phyloP scores from a whole-genome alignment of 2,113 vertebrate species.

The Bombycilla garrulus region DNA sequence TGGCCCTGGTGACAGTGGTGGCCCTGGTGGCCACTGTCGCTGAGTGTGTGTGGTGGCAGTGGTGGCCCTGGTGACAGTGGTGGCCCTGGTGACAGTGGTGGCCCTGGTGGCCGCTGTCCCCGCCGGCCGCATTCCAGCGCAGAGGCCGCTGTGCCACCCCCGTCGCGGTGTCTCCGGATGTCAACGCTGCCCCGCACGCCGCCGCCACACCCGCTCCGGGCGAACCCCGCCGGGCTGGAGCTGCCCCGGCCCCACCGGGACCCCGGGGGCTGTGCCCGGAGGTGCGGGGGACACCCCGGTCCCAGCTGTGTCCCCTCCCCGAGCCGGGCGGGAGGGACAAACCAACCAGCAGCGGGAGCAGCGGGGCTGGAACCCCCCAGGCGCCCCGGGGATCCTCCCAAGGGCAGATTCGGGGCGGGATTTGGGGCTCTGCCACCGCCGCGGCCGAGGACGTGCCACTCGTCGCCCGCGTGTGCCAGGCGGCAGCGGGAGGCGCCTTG shows the following conservation, averaged over 20 bases:
- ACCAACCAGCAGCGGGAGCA: not conserved
- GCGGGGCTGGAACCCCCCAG: not conserved
- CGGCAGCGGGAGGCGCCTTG: not conserved
- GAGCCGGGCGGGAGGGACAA: not conserved
- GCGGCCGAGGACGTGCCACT: not conserved
- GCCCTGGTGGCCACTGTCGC: too few species aligned
- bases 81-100: too few species aligned
- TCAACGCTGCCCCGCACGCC: slow-evolving; percentile 55
- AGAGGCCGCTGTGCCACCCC: slow-evolving; percentile 30
- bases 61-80: too few species aligned
- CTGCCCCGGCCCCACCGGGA: not conserved
- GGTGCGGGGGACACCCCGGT: not conserved
- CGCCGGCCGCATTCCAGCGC: slow-evolving; percentile 12
- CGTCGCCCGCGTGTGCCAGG: not conserved
- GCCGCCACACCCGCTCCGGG: slow-evolving; percentile 16
- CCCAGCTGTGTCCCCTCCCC: not conserved
- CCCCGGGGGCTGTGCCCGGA: not conserved
- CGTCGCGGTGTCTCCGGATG: slow-evolving; percentile 1
- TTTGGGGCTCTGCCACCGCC: not conserved
- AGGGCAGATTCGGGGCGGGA: not conserved
- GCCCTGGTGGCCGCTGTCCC: not conserved
- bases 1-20: too few species aligned
- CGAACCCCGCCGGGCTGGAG: not conserved
- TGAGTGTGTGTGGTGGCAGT: too few species aligned
- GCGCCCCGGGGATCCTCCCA: not conserved